These are phyloP conservation scores for Akabosia matsudoensis DNA, from an alignment of 1,140 invertebrate species.

Conservation along the genomic window DNA sequence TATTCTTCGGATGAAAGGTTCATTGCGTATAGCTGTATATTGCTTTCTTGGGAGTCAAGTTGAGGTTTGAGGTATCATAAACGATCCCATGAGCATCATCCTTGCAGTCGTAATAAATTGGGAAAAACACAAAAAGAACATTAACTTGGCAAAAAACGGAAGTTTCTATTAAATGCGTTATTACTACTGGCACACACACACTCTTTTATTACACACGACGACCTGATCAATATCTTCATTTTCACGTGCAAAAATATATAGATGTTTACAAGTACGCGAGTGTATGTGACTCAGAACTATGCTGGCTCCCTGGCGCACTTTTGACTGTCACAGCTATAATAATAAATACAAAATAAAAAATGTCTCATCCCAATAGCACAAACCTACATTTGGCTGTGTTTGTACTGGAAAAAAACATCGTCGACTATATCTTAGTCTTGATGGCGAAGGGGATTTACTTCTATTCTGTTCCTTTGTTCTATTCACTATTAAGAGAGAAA, in stretches of 20 bases:
- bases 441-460: not conserved
- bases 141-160: constrained; percentile 1
- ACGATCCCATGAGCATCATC: constrained; percentile 19
- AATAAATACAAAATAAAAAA: not conserved
- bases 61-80: constrained; percentile 23
- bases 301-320: not conserved
- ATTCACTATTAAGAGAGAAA: not conserved
- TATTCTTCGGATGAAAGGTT: constrained; percentile 1
- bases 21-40: constrained; percentile 13
- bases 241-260: not conserved
- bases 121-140: constrained; percentile 23
- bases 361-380: not conserved
- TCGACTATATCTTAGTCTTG: not conserved
- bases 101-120: constrained; percentile 17
- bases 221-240: constrained; percentile 5
- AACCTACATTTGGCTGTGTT: too few relatives aligned
- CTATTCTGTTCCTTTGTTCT: too few relatives aligned
- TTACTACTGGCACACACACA: not conserved
- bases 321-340: not conserved
- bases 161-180: constrained; percentile 10
- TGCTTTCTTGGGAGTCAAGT: constrained; percentile 15
- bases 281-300: too few relatives aligned
- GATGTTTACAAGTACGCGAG: too few relatives aligned
- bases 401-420: too few relatives aligned
- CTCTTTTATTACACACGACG: constrained; percentile 8